phyloP scores from a whole-genome alignment of 2,113 vertebrate genomes.

The Dipodomys spectabilis region DNA sequence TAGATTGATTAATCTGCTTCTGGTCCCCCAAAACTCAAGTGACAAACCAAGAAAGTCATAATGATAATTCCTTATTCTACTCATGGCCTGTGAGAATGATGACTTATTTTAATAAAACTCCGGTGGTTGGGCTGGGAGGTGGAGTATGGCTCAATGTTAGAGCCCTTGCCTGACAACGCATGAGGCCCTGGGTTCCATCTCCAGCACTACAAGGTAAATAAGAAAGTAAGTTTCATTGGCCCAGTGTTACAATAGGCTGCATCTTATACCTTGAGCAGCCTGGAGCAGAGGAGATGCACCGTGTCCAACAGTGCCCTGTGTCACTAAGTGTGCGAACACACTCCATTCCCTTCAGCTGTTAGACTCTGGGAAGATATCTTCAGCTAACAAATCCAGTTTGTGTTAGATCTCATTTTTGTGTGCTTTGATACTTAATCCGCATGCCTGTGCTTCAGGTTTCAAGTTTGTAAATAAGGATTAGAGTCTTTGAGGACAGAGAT shows the following conservation, averaged over 20 bases:
- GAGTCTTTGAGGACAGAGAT: no score
- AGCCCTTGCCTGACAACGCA: background rate
- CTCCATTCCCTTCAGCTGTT: background rate
- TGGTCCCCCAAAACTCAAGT: constrained; percentile 18
- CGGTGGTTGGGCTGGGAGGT: background rate
- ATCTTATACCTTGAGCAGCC: background rate
- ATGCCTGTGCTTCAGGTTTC: background rate
- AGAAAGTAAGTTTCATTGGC: background rate
- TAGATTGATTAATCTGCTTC: background rate
- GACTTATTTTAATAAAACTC: background rate
- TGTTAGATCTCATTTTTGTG: background rate
- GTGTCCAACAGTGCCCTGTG: background rate
- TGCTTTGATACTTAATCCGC: background rate
- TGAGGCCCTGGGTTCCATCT: background rate
- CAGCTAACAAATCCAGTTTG: background rate
- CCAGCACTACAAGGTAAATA: background rate
- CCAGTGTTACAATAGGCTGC: background rate
- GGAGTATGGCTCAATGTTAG: background rate
- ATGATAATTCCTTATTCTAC: background rate
- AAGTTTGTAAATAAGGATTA: background rate
- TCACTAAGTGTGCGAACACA: background rate
- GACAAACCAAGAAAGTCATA: background rate
- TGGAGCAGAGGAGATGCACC: background rate
- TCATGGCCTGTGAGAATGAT: background rate
- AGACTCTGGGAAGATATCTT: background rate